Evolutionary conservation across 2,113 vertebrate genomes (phyloP).

Genomic region (Epinephelus cyanopodus): DNA sequence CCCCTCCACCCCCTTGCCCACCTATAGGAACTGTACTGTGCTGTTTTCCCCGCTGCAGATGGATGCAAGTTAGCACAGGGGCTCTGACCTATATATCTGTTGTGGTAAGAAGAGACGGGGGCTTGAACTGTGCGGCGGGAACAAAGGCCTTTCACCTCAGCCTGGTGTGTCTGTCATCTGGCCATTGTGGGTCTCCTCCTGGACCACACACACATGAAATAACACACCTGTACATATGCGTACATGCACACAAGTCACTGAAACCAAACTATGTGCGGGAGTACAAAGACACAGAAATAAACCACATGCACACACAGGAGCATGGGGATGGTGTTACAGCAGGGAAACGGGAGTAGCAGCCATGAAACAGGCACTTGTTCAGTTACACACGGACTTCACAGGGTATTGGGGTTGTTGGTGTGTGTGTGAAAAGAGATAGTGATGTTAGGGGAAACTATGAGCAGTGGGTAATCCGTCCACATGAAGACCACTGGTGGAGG

Average conservation of each 20-base stretch:
- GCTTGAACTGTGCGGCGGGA: background rate
- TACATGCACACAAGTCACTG: background rate
- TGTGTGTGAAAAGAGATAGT: background rate
- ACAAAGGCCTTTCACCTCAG: slow-evolving; percentile 72
- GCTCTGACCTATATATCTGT: slow-evolving; percentile 40
- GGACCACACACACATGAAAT: slow-evolving; percentile 43
- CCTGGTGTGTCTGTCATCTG: slow-evolving; percentile 54
- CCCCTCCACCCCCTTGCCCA: background rate
- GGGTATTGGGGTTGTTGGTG: slow-evolving; percentile 5
- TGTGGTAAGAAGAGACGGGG: slow-evolving; percentile 58
- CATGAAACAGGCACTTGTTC: slow-evolving; percentile 63
- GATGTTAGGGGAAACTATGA: slow-evolving; percentile 9
- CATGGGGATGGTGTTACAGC: slow-evolving; percentile 68
- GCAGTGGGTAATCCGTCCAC: slow-evolving; percentile 6
- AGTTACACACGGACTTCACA: slow-evolving; percentile 25
- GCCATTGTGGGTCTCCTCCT: slow-evolving; percentile 34
- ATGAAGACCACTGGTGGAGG: background rate
- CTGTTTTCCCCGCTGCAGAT: background rate
- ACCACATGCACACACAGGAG: slow-evolving; percentile 14
- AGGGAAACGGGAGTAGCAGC: slow-evolving; percentile 62
- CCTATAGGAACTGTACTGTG: slow-evolving; percentile 22
- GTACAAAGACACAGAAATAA: slow-evolving; percentile 9
- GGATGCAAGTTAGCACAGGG: background rate
- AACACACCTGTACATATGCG: slow-evolving; percentile 51
- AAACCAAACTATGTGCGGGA: background rate